A percentile compares a stretch with the other conserved stretches of the same genome.
These are phyloP conservation scores for Microctenopoma steveboyesi DNA, from an alignment of 2,797 vertebrate species.

Conservation along the genomic window DNA sequence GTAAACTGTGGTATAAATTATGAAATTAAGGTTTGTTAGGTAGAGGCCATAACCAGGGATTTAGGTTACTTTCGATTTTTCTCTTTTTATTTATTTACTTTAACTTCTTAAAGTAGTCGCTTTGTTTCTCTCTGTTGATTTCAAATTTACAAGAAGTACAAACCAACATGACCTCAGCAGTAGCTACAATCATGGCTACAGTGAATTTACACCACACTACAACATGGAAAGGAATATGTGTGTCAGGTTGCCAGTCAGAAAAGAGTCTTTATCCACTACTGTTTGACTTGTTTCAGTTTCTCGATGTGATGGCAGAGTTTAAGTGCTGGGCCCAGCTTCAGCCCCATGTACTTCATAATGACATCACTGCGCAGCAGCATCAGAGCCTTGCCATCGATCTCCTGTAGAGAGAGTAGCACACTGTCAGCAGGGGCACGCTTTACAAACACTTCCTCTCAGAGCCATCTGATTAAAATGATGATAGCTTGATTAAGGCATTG, in stretches of 20 bases:
- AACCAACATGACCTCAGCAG: slow-evolving; percentile 10
- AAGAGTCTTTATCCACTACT: slow-evolving; percentile 62
- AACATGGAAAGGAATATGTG: slow-evolving; percentile 35
- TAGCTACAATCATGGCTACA: slow-evolving; percentile 9
- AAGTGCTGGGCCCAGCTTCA: slow-evolving; percentile 94
- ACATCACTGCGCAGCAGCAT: slow-evolving; percentile 93
- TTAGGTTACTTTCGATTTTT: background rate
- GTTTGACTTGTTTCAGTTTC: slow-evolving; percentile 92
- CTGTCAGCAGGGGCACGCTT: slow-evolving; percentile 19
- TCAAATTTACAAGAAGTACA: slow-evolving; percentile 7
- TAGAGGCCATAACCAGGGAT: slow-evolving; percentile 1
- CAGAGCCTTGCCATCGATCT: slow-evolving; percentile 94
- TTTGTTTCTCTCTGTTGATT: slow-evolving; percentile 3
- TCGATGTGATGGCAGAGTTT: slow-evolving; percentile 95
- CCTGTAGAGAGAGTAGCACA: slow-evolving; percentile 78
- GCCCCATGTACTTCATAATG: slow-evolving; percentile 97
- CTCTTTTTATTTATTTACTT: background rate
- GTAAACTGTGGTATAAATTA: slow-evolving; percentile 6
- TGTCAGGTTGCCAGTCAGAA: slow-evolving; percentile 36
- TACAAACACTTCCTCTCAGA: slow-evolving; percentile 15
- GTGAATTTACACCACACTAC: slow-evolving; percentile 15
- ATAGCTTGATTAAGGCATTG: slow-evolving; percentile 1
- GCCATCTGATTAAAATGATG: slow-evolving; percentile 3
- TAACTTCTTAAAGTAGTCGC: background rate
- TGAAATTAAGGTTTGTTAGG: slow-evolving; percentile 8